Base-by-base conservation (phyloP, 2,797 vertebrate genomes). In the Clarias fuscus region DNA sequence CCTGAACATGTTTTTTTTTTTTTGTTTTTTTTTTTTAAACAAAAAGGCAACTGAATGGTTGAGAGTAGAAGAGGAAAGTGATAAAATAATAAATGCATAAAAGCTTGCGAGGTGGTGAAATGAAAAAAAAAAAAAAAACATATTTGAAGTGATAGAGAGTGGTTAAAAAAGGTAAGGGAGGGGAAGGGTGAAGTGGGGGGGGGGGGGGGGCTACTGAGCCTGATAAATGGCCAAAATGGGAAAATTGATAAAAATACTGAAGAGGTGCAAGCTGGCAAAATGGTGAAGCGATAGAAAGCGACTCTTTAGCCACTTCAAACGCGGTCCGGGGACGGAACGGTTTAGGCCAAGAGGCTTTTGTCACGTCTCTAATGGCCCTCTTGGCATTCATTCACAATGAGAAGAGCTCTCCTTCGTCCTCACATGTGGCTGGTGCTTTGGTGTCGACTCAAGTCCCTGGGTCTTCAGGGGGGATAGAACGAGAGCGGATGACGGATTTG, bases 291-390 rank as follows among this genome's bases (percentile, higher is more conserved):
- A 40, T 40, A 58, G 37, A 30, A 68, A n/a, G 30, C 68, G 82
- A 72, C 67, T 70, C 65, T 86, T 85, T 71, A 83, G 53, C 82
- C 48, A 73, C 64, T 82, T 53, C n/a, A 73, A 70, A 83, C 65
- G 40, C 30, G 37, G 58, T 17, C 64, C 43, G 43, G 86, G 73
- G 33, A 30, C 62, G 48, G 83, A 82, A 82, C 14, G 64, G 77
- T 85, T 87, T 84, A 82, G 78, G 88, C 27, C 58, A 67, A 86
- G 80, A 87, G 48, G 71, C 59, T 88, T 90, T 85, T 82, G 81
- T 87, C 56, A 72, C 24, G 67, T 72, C 70, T 88, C 87, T 85
- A 88, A 87, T 86, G 85, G 85, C 81, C 61, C 86, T 80, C 85
- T 86, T 80, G 85, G 72, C 87, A 80, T 84, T 68, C 53, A 43